phyloP scores from a whole-genome alignment of 2,888 invertebrate species.

The Pogonocherus hispidulus region DNA sequence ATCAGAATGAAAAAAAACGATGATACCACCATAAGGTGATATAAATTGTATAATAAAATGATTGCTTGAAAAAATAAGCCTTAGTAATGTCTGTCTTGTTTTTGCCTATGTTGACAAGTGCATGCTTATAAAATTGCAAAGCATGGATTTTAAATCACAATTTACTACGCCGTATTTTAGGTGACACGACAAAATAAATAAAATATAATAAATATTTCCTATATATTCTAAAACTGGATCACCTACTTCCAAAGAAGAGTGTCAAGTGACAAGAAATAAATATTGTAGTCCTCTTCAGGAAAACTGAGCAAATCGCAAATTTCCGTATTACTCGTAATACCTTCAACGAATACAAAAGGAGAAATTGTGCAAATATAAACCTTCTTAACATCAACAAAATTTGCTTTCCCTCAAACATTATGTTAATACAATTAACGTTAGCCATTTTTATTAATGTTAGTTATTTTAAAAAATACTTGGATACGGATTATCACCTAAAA shows the following conservation, averaged over 20 bases:
- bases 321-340: no score
- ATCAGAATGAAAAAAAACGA: no score
- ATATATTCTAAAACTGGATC: conserved; percentile 7
- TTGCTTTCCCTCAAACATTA: no score
- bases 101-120: neutral
- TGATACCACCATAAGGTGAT: no score
- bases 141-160: neutral
- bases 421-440: no score
- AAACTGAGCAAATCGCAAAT: neutral
- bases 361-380: no score
- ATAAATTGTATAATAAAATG: no score
- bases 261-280: neutral
- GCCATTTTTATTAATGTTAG: no score
- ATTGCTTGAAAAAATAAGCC: neutral
- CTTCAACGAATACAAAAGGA: no score
- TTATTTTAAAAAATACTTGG: no score
- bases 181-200: neutral
- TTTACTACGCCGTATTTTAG: neutral
- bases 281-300: neutral
- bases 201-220: neutral
- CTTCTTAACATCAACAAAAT: no score
- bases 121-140: neutral
- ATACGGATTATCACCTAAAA: no score
- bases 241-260: conserved; percentile 6
- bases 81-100: neutral